These are phyloP conservation scores for Aquatica leii DNA, from an alignment of 2,888 invertebrate genomes.

Conservation along the genomic window DNA sequence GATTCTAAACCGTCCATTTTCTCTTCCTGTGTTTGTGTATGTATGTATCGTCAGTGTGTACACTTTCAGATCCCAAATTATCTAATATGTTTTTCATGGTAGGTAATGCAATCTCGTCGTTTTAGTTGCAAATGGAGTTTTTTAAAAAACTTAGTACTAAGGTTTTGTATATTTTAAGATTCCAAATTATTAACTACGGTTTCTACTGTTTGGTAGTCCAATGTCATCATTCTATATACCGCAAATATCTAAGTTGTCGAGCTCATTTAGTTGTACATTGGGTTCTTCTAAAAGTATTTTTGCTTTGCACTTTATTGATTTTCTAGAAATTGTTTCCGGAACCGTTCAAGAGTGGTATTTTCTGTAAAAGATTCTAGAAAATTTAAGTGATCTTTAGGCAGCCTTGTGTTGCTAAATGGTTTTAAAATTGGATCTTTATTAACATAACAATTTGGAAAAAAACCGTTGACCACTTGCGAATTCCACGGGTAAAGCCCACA, in stretches of 20 bases:
- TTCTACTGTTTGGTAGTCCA: constrained; percentile 3
- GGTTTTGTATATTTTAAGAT: background rate
- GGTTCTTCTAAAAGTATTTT: background rate
- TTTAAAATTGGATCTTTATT: too few relatives aligned
- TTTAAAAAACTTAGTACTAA: background rate
- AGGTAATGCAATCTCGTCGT: background rate
- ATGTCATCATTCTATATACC: background rate
- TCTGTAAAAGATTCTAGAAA: background rate
- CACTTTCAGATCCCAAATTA: constrained; percentile 3
- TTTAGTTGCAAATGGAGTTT: background rate
- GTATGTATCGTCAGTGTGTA: background rate
- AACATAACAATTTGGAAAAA: too few relatives aligned
- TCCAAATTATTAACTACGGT: constrained; percentile 1
- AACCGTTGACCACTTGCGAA: background rate
- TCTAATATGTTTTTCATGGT: background rate
- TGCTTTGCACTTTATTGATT: background rate
- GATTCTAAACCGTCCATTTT: background rate
- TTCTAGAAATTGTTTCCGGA: constrained; percentile 3
- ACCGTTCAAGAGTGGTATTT: background rate
- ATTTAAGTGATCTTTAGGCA: too few relatives aligned
- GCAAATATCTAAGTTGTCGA: background rate
- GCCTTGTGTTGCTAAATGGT: too few relatives aligned
- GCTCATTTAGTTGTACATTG: background rate
- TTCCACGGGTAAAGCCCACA: background rate
- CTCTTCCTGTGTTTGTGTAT: background rate